Conservation (phyloP, 2,797 vertebrate genomes). For the Enteromius afrohamiltoni region DNA sequence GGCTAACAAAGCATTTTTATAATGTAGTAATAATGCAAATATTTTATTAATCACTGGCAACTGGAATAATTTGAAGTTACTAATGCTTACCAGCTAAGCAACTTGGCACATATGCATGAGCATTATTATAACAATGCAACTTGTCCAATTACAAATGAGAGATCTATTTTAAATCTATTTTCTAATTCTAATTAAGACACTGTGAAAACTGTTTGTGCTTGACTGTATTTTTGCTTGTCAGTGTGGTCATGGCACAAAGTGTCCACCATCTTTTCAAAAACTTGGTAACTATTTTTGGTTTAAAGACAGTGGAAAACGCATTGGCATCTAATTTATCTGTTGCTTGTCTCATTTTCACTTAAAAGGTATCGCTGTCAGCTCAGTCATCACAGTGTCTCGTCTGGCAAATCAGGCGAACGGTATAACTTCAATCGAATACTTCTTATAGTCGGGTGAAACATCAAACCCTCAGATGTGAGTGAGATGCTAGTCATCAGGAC, state of each 20-base stretch:
- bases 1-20: background rate
- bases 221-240: background rate
- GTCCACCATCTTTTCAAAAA: background rate
- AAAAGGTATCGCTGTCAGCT: background rate
- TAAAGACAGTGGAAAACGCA: background rate
- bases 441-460: slow-evolving; percentile 16
- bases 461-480: slow-evolving; percentile 27
- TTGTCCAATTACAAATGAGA: background rate
- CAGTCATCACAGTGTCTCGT: background rate
- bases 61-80: background rate
- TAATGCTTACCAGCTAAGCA: background rate
- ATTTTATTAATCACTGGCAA: background rate
- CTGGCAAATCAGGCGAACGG: background rate
- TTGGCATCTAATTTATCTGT: slow-evolving; percentile 5
- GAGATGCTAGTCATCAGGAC: slow-evolving; percentile 66
- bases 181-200: background rate
- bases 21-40: background rate
- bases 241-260: background rate
- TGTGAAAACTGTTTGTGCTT: background rate
- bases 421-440: slow-evolving; percentile 5
- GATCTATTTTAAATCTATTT: background rate
- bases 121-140: background rate
- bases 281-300: background rate
- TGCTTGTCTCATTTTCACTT: slow-evolving; percentile 15
- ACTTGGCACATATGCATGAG: background rate